Conservation (phyloP, 2,113 vertebrate species). For the Narcine bancroftii region DNA sequence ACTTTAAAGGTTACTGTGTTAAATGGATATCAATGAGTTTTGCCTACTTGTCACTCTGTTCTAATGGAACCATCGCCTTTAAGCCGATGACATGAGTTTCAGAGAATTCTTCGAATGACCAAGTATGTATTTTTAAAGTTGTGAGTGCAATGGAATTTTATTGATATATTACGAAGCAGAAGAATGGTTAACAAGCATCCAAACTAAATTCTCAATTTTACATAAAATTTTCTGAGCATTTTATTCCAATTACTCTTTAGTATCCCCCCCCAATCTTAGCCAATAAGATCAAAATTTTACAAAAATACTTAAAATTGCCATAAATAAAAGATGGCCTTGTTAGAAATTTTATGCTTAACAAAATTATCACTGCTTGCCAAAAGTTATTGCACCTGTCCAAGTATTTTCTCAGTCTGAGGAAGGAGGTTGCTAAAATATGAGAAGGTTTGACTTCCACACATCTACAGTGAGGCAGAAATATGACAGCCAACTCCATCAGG, state of each 20-base stretch:
- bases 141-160: background rate
- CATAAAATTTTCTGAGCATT: background rate
- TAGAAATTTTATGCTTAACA: background rate
- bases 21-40: background rate
- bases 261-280: background rate
- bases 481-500: background rate
- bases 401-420: background rate
- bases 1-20: background rate
- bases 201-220: background rate
- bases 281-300: background rate
- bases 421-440: background rate
- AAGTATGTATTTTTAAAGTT: background rate
- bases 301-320: background rate
- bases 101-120: background rate
- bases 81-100: background rate
- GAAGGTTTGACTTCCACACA: background rate
- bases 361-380: background rate
- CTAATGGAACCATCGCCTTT: background rate
- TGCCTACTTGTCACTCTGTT: no score
- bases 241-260: background rate
- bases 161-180: background rate
- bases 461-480: background rate
- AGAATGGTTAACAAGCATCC: background rate
- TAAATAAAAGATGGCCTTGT: background rate
- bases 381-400: background rate